phyloP scores from a whole-genome alignment of 2,113 vertebrate genomes.

The Platysteira castanea region DNA sequence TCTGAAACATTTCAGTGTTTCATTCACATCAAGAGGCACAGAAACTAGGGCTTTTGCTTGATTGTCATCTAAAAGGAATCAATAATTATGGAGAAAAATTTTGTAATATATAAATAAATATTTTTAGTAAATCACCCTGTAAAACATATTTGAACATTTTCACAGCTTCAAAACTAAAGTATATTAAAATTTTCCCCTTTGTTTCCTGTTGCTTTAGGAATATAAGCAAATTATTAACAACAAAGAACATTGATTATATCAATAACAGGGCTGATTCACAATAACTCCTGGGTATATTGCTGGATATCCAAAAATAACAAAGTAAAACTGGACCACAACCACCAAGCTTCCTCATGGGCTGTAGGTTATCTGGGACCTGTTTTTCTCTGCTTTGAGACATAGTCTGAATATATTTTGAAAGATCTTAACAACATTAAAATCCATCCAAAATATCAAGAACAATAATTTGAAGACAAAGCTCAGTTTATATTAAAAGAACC shows the following conservation, averaged over 20 bases:
- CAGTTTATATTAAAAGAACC: not conserved
- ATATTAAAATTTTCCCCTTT: not conserved
- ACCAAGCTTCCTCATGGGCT: not conserved
- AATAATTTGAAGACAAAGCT: not conserved
- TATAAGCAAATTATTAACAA: not conserved
- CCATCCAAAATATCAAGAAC: not conserved
- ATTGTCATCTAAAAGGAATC: constrained; percentile 64
- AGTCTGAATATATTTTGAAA: not conserved
- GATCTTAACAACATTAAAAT: not conserved
- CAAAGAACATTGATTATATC: not conserved
- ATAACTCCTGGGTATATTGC: not conserved
- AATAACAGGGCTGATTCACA: not conserved
- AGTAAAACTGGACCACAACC: not conserved
- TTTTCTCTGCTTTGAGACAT: not conserved
- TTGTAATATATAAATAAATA: not conserved
- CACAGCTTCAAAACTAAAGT: not conserved
- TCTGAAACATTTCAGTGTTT: constrained; percentile 83
- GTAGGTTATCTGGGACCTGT: not conserved
- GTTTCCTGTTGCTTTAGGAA: not conserved
- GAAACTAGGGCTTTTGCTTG: constrained; percentile 71
- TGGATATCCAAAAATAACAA: not conserved
- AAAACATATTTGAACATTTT: not conserved
- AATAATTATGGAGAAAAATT: not conserved
- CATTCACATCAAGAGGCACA: constrained; percentile 86
- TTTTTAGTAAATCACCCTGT: not conserved